Evolutionary conservation across 2,113 vertebrate genomes (phyloP).

Genomic region (Pluvialis apricaria): DNA sequence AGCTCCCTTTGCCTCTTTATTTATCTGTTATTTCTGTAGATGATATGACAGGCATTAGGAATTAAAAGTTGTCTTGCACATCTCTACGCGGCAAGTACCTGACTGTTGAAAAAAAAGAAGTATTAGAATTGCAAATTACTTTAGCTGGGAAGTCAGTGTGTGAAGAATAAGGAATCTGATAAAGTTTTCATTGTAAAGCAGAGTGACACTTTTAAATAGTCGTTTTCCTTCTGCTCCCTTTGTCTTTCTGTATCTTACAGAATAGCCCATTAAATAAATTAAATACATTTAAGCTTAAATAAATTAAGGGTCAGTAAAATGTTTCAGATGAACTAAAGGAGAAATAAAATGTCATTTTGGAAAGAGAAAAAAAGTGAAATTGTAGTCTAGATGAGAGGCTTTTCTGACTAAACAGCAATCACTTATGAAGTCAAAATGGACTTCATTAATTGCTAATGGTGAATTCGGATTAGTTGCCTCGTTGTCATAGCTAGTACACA

Average conservation of each 20-base stretch:
- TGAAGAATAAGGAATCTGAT: background rate
- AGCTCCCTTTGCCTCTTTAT: background rate
- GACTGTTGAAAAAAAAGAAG: background rate
- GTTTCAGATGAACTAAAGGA: background rate
- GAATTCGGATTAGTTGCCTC: background rate
- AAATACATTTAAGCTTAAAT: background rate
- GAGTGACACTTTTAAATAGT: background rate
- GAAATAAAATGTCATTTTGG: constrained; percentile 14
- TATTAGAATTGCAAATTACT: constrained; percentile 10
- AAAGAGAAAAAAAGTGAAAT: background rate
- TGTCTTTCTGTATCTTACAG: background rate
- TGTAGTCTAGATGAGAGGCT: background rate
- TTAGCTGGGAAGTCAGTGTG: background rate
- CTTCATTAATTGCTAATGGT: background rate
- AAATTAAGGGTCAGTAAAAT: constrained; percentile 10
- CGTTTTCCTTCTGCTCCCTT: background rate
- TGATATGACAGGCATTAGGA: constrained; percentile 3
- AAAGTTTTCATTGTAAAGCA: background rate
- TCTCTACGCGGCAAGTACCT: background rate
- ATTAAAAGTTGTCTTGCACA: constrained; percentile 13
- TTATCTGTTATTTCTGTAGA: background rate
- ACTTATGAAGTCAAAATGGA: background rate
- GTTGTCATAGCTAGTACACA: background rate
- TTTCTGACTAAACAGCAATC: background rate
- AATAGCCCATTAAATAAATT: constrained; percentile 10